Evolutionary conservation across 2,113 vertebrate genomes (phyloP), one percentile per base, ranked within the genome.

Genomic region (Tetrao urogallus): DNA sequence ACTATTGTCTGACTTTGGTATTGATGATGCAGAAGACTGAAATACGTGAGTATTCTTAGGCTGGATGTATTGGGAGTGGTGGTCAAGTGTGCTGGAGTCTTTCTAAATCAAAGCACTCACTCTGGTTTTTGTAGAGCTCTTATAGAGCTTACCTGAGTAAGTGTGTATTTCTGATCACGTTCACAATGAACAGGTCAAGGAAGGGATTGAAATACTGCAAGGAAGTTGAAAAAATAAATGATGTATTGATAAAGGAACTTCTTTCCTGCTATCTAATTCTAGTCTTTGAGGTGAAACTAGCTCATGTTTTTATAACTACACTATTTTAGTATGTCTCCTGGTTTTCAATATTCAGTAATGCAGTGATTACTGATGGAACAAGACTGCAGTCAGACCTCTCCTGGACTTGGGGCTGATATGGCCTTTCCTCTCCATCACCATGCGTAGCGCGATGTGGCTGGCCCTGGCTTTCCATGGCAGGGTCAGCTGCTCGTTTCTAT

Each of bases 401-500:
- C 86, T 34, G 58, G 86, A 85, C 82, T 50, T 8, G 38, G 45
- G 75, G 75, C 92, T 90, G 3, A 17, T 90, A 77, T 47, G 3
- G 5, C 63, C 92, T 5, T 66, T 56, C 1, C 45, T 36, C 90
- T 56, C 83, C 70, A 48, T 57, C 5, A 0, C 56, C 0, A 2
- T 52, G 61, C 42, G 83, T 52, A 61, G 61, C 75, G 1, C 3
- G 8, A 7, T 40, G 88, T 71, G 43, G 65, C 88, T 88, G 92
- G 73, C 92, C 81, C 3, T 18, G 6, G 14, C 12, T 71, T 43
- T 52, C 56, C 27, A 13, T 0, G 0, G 25, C 67, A 67, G 65
- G 27, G 5, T 14, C 60, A 58, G 7, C 56, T 24, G 0, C 50
- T 81, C 28, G 0, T 47, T 64, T 25, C 83, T 77, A 0, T 20